Evolutionary conservation across 2,888 invertebrate genomes (phyloP).

Genomic region (Aplocera efformata): DNA sequence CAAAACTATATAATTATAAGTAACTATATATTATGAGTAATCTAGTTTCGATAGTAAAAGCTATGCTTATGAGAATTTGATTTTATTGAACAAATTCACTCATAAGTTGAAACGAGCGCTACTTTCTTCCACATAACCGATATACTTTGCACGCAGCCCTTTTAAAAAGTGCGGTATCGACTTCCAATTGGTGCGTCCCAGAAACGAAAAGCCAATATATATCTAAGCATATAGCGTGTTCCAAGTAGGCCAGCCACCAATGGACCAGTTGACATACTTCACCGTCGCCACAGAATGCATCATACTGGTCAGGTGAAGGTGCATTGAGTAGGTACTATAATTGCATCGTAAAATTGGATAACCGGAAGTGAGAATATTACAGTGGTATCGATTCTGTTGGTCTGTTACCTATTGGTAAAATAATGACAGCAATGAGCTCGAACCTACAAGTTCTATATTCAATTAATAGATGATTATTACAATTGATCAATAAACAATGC

Average conservation of each 20-base stretch:
- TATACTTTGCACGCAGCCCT: neutral
- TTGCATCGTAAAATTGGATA: constrained; percentile 20
- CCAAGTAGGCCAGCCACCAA: constrained; percentile 20
- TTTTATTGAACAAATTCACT: too few species aligned
- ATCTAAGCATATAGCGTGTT: constrained; percentile 17
- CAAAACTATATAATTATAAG: too few species aligned
- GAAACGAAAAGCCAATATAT: constrained; percentile 13
- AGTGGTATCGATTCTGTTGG: neutral
- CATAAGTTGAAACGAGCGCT: too few species aligned
- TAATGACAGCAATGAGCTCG: too few species aligned
- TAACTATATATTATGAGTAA: too few species aligned
- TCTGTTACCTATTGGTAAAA: too few species aligned
- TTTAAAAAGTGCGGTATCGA: constrained; percentile 8
- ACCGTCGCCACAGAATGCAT: constrained; percentile 18
- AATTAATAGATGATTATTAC: too few species aligned
- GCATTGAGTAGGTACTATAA: constrained; percentile 22
- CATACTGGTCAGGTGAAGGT: constrained; percentile 26
- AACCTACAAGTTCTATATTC: too few species aligned
- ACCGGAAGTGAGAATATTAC: constrained; percentile 17
- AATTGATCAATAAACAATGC: too few species aligned
- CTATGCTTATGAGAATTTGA: too few species aligned
- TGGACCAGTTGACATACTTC: constrained; percentile 46
- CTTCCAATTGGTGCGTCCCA: constrained; percentile 18
- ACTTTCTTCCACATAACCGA: too few species aligned
- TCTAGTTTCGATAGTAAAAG: too few species aligned